A percentile compares a stretch with the other conserved stretches of the same genome.
phyloP scores from a whole-genome alignment of 35 echinoderm and acorn worm species.

The Heliocidaris tuberculata region DNA sequence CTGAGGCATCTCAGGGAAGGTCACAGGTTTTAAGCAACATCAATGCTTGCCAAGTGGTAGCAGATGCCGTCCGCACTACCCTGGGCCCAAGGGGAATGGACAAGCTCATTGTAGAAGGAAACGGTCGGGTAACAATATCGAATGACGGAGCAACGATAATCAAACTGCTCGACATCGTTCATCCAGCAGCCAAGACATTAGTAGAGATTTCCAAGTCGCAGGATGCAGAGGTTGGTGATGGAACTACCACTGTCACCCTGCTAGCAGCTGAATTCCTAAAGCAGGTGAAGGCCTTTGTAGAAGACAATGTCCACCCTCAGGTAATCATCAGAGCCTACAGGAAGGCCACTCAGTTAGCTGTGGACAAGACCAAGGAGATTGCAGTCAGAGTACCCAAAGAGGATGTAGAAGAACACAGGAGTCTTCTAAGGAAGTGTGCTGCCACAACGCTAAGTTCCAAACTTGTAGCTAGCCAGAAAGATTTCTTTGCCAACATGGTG shows the following conservation, averaged over 20 bases:
- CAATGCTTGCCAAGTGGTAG: slow-evolving; percentile 96
- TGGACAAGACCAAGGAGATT: slow-evolving; percentile 91
- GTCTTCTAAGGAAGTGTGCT: slow-evolving; percentile 89
- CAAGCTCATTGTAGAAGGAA: slow-evolving; percentile 84
- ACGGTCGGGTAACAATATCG: slow-evolving; percentile 83
- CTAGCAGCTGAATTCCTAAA: slow-evolving; percentile 93
- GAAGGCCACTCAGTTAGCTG: slow-evolving; percentile 87
- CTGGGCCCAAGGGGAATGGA: slow-evolving; percentile 97
- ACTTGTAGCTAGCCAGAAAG: slow-evolving; percentile 81
- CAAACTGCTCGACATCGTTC: too few relatives aligned
- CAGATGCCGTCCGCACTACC: slow-evolving; percentile 91
- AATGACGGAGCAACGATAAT: slow-evolving; percentile 99
- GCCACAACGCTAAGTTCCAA: slow-evolving; percentile 96
- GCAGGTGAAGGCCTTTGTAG: slow-evolving; percentile 89
- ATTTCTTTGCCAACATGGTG: slow-evolving; percentile 98
- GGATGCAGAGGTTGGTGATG: too few relatives aligned
- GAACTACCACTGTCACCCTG: slow-evolving; percentile 97
- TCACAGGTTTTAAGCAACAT: slow-evolving; percentile 97
- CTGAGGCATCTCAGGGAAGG: slow-evolving; percentile 94
- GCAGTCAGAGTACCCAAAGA: slow-evolving; percentile 86
- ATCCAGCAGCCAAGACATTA: too few relatives aligned
- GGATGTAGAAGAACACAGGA: slow-evolving; percentile 73
- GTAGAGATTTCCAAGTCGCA: too few relatives aligned
- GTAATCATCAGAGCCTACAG: slow-evolving; percentile 91
- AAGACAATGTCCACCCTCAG: slow-evolving; percentile 98